Evolutionary conservation across 2,888 invertebrate species (phyloP).

Genomic region (Brachylomia viminalis): DNA sequence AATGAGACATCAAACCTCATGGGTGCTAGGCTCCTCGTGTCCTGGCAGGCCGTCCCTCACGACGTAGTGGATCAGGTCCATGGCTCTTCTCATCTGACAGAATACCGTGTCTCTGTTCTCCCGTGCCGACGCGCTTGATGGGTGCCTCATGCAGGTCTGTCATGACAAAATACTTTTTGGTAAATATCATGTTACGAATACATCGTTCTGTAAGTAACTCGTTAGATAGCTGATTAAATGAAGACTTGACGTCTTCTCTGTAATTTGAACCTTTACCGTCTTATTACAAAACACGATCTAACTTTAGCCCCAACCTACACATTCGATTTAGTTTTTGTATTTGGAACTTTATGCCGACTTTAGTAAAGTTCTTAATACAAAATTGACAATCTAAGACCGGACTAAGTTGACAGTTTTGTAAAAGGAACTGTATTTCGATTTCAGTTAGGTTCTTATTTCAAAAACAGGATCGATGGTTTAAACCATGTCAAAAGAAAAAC

Average conservation of each 20-base stretch:
- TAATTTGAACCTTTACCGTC: not conserved
- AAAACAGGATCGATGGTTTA: no score
- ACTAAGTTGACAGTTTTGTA: no score
- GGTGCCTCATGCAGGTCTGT: constrained; percentile 97
- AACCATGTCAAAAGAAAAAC: no score
- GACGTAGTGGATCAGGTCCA: constrained; percentile 99
- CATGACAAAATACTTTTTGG: not conserved
- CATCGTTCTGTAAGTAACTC: not conserved
- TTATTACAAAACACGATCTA: no score
- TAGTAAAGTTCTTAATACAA: no score
- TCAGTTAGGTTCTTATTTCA: no score
- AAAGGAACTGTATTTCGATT: no score
- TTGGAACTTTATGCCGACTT: no score
- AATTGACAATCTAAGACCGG: no score
- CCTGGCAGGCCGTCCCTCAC: constrained; percentile 97
- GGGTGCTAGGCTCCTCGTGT: constrained; percentile 88
- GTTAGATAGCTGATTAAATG: not conserved
- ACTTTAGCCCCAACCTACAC: no score
- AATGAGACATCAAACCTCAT: constrained; percentile 81
- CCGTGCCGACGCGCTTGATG: constrained; percentile 97
- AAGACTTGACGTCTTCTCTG: not conserved
- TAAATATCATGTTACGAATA: not conserved
- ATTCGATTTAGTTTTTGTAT: no score
- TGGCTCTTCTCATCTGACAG: constrained; percentile 98
- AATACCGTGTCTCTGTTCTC: constrained; percentile 99